Percentiles rank a stretch among this genome's conserved stretches.
phyloP scores from a whole-genome alignment of 2,888 invertebrate genomes.

The Sinopyrophorus schimmeli region DNA sequence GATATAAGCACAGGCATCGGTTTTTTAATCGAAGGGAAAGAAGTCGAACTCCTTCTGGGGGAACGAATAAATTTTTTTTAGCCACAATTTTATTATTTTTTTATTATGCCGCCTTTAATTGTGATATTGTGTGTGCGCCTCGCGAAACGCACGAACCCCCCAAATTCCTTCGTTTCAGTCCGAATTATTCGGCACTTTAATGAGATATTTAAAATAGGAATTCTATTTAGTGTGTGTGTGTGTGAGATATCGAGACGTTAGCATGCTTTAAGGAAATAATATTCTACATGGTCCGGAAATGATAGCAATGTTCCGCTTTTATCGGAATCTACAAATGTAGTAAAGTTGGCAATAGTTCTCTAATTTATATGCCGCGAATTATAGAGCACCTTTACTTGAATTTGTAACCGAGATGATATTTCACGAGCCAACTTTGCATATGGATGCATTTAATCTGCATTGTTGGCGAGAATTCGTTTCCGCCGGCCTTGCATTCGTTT shows the following conservation, averaged over 20 bases:
- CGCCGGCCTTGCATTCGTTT: slow-evolving; percentile 10
- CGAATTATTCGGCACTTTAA: no score
- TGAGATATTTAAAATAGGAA: slow-evolving; percentile 17
- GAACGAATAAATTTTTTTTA: no score
- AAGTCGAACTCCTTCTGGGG: no score
- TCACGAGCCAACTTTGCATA: slow-evolving; percentile 31
- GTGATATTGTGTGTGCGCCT: no score
- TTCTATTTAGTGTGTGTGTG: slow-evolving; percentile 24
- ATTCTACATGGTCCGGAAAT: slow-evolving; percentile 42
- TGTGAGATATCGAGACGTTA: slow-evolving; percentile 26
- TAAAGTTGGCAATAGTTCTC: slow-evolving; percentile 34
- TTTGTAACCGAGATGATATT: slow-evolving; percentile 33
- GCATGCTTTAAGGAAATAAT: slow-evolving; percentile 33
- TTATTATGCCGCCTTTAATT: no score
- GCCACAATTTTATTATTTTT: no score
- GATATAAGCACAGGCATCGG: no score
- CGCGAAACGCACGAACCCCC: no score
- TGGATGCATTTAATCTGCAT: slow-evolving; percentile 30
- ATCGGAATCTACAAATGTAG: slow-evolving; percentile 36
- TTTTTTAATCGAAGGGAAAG: no score
- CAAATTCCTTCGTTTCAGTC: no score
- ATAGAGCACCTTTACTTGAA: slow-evolving; percentile 30
- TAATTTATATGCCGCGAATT: slow-evolving; percentile 39
- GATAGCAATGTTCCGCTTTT: slow-evolving; percentile 45
- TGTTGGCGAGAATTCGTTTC: slow-evolving; percentile 19